These are phyloP conservation scores for Cryptocephalus moraei DNA, from an alignment of 2,888 invertebrate genomes.

Conservation along the genomic window DNA sequence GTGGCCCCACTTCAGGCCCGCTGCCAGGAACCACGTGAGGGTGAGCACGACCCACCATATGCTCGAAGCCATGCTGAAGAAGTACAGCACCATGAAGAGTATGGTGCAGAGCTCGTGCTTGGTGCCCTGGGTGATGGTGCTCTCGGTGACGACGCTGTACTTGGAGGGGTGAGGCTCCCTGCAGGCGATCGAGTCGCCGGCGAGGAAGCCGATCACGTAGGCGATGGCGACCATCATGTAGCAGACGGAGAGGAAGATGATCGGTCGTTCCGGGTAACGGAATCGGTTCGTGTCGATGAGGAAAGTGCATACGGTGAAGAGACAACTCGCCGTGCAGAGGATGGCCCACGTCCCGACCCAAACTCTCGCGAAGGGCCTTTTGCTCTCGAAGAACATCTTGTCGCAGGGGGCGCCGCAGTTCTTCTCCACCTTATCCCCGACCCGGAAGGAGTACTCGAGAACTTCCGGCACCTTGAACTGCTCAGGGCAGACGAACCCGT, in stretches of 20 bases:
- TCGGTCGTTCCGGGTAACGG: slow-evolving; percentile 92
- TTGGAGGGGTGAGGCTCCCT: slow-evolving; percentile 69
- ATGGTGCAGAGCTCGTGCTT: slow-evolving; percentile 81
- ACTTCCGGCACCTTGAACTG: slow-evolving; percentile 74
- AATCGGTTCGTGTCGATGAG: slow-evolving; percentile 91
- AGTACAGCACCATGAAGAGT: slow-evolving; percentile 91
- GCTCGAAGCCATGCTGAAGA: slow-evolving; percentile 93
- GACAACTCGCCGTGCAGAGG: slow-evolving; percentile 79
- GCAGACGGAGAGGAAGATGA: slow-evolving; percentile 93
- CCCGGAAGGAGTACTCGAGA: slow-evolving; percentile 73
- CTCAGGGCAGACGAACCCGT: slow-evolving; percentile 79
- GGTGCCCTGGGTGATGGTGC: slow-evolving; percentile 81
- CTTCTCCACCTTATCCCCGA: slow-evolving; percentile 59
- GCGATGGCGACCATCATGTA: slow-evolving; percentile 90
- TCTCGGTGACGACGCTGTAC: slow-evolving; percentile 63
- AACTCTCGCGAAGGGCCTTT: slow-evolving; percentile 71
- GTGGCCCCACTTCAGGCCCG: slow-evolving; percentile 95
- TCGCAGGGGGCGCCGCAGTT: slow-evolving; percentile 88
- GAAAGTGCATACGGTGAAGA: slow-evolving; percentile 89
- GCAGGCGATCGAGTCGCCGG: slow-evolving; percentile 75
- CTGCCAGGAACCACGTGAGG: slow-evolving; percentile 92
- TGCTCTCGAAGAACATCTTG: slow-evolving; percentile 82
- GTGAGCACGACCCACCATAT: slow-evolving; percentile 98
- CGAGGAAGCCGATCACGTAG: slow-evolving; percentile 78
- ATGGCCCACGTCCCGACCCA: slow-evolving; percentile 95